These are phyloP conservation scores for Turritopsis rubra DNA, from an alignment of 30 jellyfish, hydroid and myxozoan genomes.

Conservation along the genomic window DNA sequence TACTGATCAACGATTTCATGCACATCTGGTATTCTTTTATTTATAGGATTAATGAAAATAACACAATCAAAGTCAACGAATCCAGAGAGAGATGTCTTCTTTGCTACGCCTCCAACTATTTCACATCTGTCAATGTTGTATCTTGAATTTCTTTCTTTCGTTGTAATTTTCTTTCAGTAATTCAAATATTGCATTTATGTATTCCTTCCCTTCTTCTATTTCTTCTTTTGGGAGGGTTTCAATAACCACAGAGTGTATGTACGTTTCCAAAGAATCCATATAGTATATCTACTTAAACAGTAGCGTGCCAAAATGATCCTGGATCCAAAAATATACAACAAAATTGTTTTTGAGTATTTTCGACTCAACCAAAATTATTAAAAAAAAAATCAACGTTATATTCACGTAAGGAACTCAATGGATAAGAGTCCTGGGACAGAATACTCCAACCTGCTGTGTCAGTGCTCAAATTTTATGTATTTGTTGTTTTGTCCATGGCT, in stretches of 20 bases:
- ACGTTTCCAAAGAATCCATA: not conserved
- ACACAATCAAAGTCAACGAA: constrained; percentile 16
- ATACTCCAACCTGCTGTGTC: too few relatives aligned
- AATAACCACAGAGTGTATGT: not conserved
- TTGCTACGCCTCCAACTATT: not conserved
- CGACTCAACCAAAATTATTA: too few relatives aligned
- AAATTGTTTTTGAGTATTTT: too few relatives aligned
- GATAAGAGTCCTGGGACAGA: too few relatives aligned
- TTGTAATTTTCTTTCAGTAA: too few relatives aligned
- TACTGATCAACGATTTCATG: not conserved
- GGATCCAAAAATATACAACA: too few relatives aligned
- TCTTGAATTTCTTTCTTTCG: not conserved
- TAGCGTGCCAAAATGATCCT: too few relatives aligned
- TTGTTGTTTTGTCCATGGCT: too few relatives aligned
- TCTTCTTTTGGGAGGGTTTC: not conserved
- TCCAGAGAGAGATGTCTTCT: constrained; percentile 5
- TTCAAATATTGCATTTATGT: not conserved
- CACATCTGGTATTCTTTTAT: not conserved
- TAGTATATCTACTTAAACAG: too few relatives aligned
- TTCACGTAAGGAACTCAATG: too few relatives aligned
- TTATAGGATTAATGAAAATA: not conserved
- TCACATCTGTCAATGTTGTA: not conserved
- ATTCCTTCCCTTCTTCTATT: not conserved
- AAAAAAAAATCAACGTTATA: too few relatives aligned
- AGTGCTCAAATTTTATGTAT: too few relatives aligned